Percentiles rank a stretch among this genome's conserved stretches.
Evolutionary conservation across 2,797 vertebrate species (phyloP).

Genomic region (Hoplostethus atlanticus): DNA sequence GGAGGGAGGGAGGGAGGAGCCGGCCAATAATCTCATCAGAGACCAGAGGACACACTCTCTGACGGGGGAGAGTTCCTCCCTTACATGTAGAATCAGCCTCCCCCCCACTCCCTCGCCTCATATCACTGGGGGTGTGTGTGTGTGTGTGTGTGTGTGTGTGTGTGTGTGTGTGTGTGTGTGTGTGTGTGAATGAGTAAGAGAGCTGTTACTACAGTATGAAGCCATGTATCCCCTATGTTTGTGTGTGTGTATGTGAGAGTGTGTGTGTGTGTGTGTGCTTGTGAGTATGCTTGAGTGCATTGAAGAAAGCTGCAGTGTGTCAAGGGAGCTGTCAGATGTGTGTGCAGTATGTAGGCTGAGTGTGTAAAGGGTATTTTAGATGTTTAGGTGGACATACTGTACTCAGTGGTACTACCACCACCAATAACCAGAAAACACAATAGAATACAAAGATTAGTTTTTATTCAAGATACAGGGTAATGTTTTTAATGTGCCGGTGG

Average conservation of each 20-base stretch:
- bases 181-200: conserved; percentile 6
- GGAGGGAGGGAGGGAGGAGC: conserved; percentile 57
- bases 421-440: too few relatives aligned
- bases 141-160: conserved; percentile 14
- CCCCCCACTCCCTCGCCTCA: conserved; percentile 18
- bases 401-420: conserved; percentile 20
- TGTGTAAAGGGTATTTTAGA: conserved; percentile 34
- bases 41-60: conserved; percentile 62
- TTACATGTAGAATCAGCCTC: conserved; percentile 62
- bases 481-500: too few relatives aligned
- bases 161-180: conserved; percentile 18
- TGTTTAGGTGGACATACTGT: background rate
- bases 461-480: too few relatives aligned
- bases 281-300: conserved; percentile 22
- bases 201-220: conserved; percentile 25
- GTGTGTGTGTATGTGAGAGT: background rate
- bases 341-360: conserved; percentile 25
- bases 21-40: conserved; percentile 75
- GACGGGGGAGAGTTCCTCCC: conserved; percentile 62
- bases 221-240: conserved; percentile 1
- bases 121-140: conserved; percentile 29
- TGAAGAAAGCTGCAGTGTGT: conserved; percentile 34
- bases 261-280: conserved; percentile 4
- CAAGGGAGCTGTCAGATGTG: conserved; percentile 50
- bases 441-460: too few relatives aligned